Percentiles rank a stretch among this genome's conserved stretches.
These are phyloP conservation scores for Gerris lacustris DNA, from an alignment of 2,888 invertebrate species.

Conservation along the genomic window DNA sequence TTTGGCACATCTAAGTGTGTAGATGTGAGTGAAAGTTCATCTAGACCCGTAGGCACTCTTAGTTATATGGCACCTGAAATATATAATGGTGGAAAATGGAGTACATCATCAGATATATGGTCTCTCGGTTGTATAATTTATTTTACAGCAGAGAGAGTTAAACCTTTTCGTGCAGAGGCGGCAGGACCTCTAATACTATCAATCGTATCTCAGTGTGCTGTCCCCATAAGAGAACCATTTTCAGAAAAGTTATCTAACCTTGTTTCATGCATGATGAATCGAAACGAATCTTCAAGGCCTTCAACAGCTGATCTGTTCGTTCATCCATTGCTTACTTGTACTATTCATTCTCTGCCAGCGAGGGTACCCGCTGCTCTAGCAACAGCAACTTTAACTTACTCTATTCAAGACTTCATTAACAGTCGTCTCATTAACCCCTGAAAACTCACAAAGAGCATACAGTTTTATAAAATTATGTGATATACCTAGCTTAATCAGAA, in stretches of 20 bases:
- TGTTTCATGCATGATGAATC: background rate
- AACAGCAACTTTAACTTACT: background rate
- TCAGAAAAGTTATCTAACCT: background rate
- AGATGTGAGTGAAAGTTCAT: background rate
- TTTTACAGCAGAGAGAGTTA: background rate
- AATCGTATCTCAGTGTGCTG: background rate
- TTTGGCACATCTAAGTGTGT: slow-evolving; percentile 3
- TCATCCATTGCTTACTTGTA: background rate
- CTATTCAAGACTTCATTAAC: background rate
- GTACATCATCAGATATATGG: background rate
- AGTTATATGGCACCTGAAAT: slow-evolving; percentile 3
- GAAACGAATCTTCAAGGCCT: background rate
- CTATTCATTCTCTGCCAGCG: background rate
- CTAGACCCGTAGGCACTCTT: background rate
- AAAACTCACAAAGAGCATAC: too few species aligned
- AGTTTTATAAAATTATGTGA: too few species aligned
- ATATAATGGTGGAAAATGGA: background rate
- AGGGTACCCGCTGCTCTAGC: background rate
- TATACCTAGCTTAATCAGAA: too few species aligned
- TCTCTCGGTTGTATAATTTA: background rate
- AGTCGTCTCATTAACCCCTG: background rate
- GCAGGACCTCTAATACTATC: slow-evolving; percentile 1
- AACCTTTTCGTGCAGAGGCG: background rate
- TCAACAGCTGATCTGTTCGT: background rate
- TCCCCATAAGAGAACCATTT: background rate